Evolutionary conservation across 2,888 invertebrate species (phyloP).

Genomic region (Thereva unica): DNA sequence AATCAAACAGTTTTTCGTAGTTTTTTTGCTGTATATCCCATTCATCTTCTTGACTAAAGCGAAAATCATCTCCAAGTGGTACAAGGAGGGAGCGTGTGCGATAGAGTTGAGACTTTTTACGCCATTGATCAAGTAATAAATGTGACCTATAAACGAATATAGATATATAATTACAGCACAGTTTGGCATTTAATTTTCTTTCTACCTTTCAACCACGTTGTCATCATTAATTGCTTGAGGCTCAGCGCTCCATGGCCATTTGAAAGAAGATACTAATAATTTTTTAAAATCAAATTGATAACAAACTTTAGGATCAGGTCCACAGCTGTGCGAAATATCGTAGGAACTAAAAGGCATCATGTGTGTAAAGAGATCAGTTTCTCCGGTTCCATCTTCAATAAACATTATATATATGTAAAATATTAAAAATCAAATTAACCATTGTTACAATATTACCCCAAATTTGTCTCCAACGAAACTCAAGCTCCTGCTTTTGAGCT

Average conservation of each 20-base stretch:
- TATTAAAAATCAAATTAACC: background rate
- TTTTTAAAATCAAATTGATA: slow-evolving; percentile 98
- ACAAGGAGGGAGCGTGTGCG: slow-evolving; percentile 81
- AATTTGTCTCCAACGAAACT: slow-evolving; percentile 91
- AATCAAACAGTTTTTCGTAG: slow-evolving; percentile 85
- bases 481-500: slow-evolving; percentile 78
- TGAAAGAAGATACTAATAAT: slow-evolving; percentile 78
- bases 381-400: slow-evolving; percentile 72
- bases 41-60: slow-evolving; percentile 82
- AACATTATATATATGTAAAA: slow-evolving; percentile 7
- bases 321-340: slow-evolving; percentile 97
- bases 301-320: slow-evolving; percentile 86
- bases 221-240: slow-evolving; percentile 79
- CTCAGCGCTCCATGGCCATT: slow-evolving; percentile 90
- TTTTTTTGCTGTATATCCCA: slow-evolving; percentile 92
- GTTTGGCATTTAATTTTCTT: background rate
- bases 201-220: slow-evolving; percentile 82
- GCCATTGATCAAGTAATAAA: slow-evolving; percentile 86
- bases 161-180: too few species aligned
- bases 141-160: slow-evolving; percentile 64
- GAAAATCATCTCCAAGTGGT: slow-evolving; percentile 92
- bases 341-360: slow-evolving; percentile 99
- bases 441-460: slow-evolving; percentile 67
- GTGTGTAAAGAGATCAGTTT: slow-evolving; percentile 90
- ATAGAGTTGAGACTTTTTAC: slow-evolving; percentile 89